Conservation (phyloP, 1,140 invertebrate species). For the Ceratoteleas bidentatus region DNA sequence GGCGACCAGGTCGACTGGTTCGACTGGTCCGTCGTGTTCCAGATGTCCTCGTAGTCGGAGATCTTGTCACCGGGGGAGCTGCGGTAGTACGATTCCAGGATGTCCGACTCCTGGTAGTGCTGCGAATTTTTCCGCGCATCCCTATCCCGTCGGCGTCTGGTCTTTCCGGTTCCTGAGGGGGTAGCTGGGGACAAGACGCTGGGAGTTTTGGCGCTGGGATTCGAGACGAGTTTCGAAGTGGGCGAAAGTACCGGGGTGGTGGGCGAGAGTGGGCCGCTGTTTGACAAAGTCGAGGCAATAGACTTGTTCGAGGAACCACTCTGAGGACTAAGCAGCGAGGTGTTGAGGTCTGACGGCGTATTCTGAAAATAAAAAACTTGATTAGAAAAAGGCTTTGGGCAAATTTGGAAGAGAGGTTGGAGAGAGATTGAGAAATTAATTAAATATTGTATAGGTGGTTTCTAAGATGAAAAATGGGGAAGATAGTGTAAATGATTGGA, state of each 20-base stretch:
- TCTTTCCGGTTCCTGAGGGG: conserved; percentile 77
- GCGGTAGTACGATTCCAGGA: conserved; percentile 92
- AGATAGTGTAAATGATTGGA: too few species aligned
- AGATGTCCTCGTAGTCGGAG: conserved; percentile 97
- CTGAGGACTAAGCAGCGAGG: conserved; percentile 75
- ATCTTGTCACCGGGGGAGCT: conserved; percentile 94
- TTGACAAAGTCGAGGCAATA: conserved; percentile 63
- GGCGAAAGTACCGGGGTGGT: conserved; percentile 72
- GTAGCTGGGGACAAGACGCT: conserved; percentile 77
- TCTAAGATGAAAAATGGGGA: too few species aligned
- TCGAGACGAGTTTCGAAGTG: conserved; percentile 72
- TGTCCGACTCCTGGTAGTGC: conserved; percentile 90
- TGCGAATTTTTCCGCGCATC: conserved; percentile 81
- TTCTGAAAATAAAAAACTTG: conserved; percentile 67
- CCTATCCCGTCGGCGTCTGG: conserved; percentile 75
- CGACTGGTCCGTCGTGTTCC: conserved; percentile 84
- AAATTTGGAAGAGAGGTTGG: too few species aligned
- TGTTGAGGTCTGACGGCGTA: conserved; percentile 74
- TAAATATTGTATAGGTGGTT: background rate
- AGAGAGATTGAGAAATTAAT: background rate
- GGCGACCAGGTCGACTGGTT: conserved; percentile 82
- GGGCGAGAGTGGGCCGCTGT: conserved; percentile 72
- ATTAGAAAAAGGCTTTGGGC: too few species aligned
- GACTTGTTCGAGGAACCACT: conserved; percentile 76
- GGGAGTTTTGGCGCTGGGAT: conserved; percentile 63